Base-by-base conservation (phyloP, 2,888 invertebrate species). In the Cryptocephalus primarius region DNA sequence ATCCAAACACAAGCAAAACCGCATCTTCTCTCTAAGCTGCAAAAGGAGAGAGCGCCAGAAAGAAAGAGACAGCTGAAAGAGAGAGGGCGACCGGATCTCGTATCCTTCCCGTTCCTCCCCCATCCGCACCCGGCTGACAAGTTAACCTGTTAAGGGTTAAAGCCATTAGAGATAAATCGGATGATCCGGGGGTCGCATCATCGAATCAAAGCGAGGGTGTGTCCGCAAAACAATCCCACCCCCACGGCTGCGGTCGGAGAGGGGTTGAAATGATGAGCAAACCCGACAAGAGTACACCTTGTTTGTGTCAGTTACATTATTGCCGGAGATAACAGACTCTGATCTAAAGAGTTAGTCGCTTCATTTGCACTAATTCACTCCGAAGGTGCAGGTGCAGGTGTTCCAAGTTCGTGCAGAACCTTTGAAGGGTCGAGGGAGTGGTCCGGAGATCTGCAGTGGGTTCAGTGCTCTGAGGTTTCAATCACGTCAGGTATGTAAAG, bases 221-320 rank as follows among this genome's bases (percentile, higher is more conserved):
- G 64, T 63, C 63, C 61, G 55, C 51, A 43, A 53, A 51, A 46
- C 53, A 56, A 58, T 52, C 58, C 64, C 65, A 61, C 60, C 65
- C 63, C 64, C 58, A 56, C 57, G n/a, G 48, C 46, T 58, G 55
- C 53, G 57, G 64, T 62, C 59, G 62, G 64, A 57, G 62, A 61
- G 62, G 64, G 62, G 62, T 55, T 55, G 55, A 53, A 53, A 59
- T 61, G 62, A 62, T 61, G 62, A 64, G 62, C 61, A 61, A 44
- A 56, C 57, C 59, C 58, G 61, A 63, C 61, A 63, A 62, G 55
- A 52, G 60, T 60, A 60, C 57, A 60, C 61, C 60, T 62, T 64
- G 56, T 61, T 61, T 63, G 58, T 62, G 63, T 65, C 66, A 64
- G 65, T 64, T 62, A 63, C 60, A 62, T 63, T 62, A 64, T 63